Evolutionary conservation across 2,888 invertebrate species (phyloP).

Genomic region (Strigamia maritima): DNA sequence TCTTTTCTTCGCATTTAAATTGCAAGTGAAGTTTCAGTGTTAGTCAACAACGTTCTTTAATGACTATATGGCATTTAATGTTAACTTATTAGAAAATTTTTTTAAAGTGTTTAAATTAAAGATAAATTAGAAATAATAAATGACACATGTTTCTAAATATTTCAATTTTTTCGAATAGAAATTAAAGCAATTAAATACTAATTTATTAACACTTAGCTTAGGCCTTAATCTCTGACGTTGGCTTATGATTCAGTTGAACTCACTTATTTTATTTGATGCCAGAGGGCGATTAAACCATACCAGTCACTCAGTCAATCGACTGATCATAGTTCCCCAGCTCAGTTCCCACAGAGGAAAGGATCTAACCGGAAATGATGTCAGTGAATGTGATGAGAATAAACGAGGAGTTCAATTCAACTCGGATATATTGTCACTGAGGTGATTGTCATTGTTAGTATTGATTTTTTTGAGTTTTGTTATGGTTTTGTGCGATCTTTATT

Average conservation of each 20-base stretch:
- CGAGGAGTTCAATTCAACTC: neutral
- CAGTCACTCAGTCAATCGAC: too few species aligned
- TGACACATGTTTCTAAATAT: too few species aligned
- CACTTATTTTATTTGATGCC: constrained; percentile 24
- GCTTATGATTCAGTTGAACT: neutral
- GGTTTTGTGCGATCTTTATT: neutral
- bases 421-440: constrained; percentile 14
- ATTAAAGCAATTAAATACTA: too few species aligned
- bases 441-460: constrained; percentile 2
- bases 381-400: constrained; percentile 8
- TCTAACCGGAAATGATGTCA: neutral
- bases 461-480: neutral
- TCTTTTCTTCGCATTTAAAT: neutral
- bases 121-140: too few species aligned
- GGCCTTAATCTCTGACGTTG: neutral
- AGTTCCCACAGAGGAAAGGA: neutral
- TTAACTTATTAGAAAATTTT: too few species aligned
- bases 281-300: neutral
- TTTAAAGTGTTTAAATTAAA: too few species aligned
- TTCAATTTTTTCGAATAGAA: too few species aligned
- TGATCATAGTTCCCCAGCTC: too few species aligned
- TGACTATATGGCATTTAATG: too few species aligned
- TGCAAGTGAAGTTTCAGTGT: neutral
- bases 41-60: neutral
- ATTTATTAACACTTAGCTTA: neutral